Evolutionary conservation across 1,140 invertebrate genomes (phyloP).

Genomic region (Trachymyrmex cornetzi): DNA sequence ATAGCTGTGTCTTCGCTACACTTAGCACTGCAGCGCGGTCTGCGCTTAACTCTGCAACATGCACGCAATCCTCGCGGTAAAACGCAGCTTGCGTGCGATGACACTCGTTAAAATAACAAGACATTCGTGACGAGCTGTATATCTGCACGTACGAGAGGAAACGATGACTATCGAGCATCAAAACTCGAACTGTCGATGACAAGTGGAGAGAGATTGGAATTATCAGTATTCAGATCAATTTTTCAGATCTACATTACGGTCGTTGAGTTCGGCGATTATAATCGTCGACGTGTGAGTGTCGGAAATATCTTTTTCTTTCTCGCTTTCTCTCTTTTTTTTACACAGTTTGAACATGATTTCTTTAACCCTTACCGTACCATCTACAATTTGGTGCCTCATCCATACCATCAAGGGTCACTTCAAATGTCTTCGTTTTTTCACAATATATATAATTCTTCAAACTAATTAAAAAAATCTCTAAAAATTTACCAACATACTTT

Average conservation of each 20-base stretch:
- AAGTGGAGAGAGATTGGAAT: not conserved
- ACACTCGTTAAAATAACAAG: slow-evolving; percentile 59
- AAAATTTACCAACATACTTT: no score
- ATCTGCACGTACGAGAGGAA: not conserved
- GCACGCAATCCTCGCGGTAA: slow-evolving; percentile 44
- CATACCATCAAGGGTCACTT: no score
- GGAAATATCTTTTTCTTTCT: not conserved
- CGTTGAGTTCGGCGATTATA: not conserved
- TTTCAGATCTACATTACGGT: not conserved
- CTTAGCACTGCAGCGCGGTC: slow-evolving; percentile 1
- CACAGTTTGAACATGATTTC: no score
- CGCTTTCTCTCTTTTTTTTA: not conserved
- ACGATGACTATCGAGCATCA: slow-evolving; percentile 13
- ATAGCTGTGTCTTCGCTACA: slow-evolving; percentile 9
- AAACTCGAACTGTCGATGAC: not conserved
- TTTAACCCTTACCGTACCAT: no score
- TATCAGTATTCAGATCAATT: not conserved
- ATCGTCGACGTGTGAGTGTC: not conserved
- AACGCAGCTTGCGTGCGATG: slow-evolving; percentile 39
- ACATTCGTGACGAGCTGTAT: slow-evolving; percentile 38
- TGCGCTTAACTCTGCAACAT: slow-evolving; percentile 13
- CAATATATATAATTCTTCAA: no score
- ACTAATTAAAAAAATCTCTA: no score
- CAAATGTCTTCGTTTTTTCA: no score
- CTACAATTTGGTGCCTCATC: no score